These are phyloP conservation scores for Lepidurus arcticus DNA, from an alignment of 1,140 invertebrate species.

Conservation along the genomic window DNA sequence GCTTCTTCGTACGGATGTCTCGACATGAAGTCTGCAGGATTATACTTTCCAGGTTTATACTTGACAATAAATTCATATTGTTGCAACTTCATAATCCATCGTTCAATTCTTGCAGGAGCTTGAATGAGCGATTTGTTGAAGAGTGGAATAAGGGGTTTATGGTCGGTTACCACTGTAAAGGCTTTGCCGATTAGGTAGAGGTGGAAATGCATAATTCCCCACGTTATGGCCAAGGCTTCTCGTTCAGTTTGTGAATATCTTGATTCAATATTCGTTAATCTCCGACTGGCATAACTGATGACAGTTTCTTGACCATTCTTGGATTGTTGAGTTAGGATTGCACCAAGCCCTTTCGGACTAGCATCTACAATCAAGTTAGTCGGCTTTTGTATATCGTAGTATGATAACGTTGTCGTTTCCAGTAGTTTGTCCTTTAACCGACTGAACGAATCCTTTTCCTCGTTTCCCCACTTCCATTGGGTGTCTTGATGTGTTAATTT, in stretches of 20 bases:
- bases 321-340: slow-evolving; percentile 39
- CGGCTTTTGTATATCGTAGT: slow-evolving; percentile 36
- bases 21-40: slow-evolving; percentile 39
- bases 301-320: slow-evolving; percentile 35
- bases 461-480: slow-evolving; percentile 36
- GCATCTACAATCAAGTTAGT: slow-evolving; percentile 46
- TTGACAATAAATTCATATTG: slow-evolving; percentile 45
- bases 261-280: slow-evolving; percentile 42
- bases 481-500: slow-evolving; percentile 36
- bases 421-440: slow-evolving; percentile 35
- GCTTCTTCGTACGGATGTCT: slow-evolving; percentile 35
- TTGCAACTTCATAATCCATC: slow-evolving; percentile 45
- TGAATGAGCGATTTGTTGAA: slow-evolving; percentile 44
- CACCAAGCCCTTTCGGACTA: slow-evolving; percentile 45
- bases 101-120: slow-evolving; percentile 44
- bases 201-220: slow-evolving; percentile 42
- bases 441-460: slow-evolving; percentile 37
- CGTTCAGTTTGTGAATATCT: slow-evolving; percentile 46
- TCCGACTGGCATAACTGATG: slow-evolving; percentile 45
- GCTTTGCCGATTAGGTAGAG: slow-evolving; percentile 42
- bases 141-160: slow-evolving; percentile 43
- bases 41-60: slow-evolving; percentile 41
- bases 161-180: slow-evolving; percentile 44
- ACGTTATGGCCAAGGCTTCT: slow-evolving; percentile 41
- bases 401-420: slow-evolving; percentile 32